A percentile compares a stretch with the other conserved stretches of the same genome.
phyloP scores from a whole-genome alignment of 2,797 vertebrate species.

The Fistularia commersonii region DNA sequence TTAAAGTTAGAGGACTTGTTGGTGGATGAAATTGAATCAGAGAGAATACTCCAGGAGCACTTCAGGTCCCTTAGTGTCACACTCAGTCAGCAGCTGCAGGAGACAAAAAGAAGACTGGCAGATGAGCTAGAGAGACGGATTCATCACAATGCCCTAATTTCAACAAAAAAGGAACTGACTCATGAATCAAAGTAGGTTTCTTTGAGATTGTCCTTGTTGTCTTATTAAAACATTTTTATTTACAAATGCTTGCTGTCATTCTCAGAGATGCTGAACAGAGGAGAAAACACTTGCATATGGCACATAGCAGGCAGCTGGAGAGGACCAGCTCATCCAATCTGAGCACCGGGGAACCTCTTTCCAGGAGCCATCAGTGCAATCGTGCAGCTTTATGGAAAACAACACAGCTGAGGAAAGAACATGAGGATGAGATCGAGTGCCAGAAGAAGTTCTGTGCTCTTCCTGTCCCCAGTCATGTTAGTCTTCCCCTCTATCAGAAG shows the following conservation, averaged over 20 bases:
- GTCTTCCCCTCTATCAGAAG: conserved; percentile 79
- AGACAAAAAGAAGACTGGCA: conserved; percentile 54
- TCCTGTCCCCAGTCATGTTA: conserved; percentile 82
- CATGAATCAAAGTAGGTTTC: conserved; percentile 40
- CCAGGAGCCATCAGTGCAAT: conserved; percentile 65
- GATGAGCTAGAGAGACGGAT: conserved; percentile 69
- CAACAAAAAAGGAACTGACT: conserved; percentile 49
- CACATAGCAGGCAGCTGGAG: conserved; percentile 42
- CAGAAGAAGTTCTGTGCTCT: conserved; percentile 85
- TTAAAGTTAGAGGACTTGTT: conserved; percentile 62
- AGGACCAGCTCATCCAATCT: conserved; percentile 48
- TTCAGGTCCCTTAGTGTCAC: conserved; percentile 60
- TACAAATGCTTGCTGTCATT: conserved; percentile 11
- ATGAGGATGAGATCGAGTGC: conserved; percentile 84
- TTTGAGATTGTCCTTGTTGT: not conserved
- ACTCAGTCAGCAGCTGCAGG: conserved; percentile 64
- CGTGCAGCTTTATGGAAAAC: conserved; percentile 60
- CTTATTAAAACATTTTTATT: conserved; percentile 10
- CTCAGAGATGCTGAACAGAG: conserved; percentile 49
- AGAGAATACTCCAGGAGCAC: conserved; percentile 53
- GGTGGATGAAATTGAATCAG: conserved; percentile 45
- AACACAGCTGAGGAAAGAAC: conserved; percentile 67
- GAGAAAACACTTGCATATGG: conserved; percentile 65
- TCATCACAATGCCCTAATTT: conserved; percentile 60
- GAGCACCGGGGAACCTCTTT: conserved; percentile 58